Conservation (phyloP, 2,888 invertebrate species). For the Chloroclystis v-ata region DNA sequence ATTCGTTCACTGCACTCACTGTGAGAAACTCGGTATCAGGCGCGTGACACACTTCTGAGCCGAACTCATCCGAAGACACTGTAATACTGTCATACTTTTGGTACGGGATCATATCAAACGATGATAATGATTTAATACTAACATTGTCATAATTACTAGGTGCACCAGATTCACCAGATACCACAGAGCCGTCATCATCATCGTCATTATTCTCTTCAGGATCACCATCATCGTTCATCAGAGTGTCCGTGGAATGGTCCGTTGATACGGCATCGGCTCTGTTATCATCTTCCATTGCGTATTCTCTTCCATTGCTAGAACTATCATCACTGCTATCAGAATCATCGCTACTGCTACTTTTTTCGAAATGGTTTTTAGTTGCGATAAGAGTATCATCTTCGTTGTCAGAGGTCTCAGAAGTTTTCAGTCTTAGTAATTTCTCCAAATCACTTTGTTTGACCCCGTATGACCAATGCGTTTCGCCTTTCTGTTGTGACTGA, state of each 20-base stretch:
- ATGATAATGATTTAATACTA: conserved; percentile 73
- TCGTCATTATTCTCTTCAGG: conserved; percentile 51
- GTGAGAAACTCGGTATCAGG: conserved; percentile 70
- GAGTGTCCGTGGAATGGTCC: conserved; percentile 69
- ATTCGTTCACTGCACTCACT: conserved; percentile 75
- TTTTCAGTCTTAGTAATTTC: conserved; percentile 62
- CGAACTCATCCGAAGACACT: conserved; percentile 73
- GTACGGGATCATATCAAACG: conserved; percentile 72
- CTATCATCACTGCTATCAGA: conserved; percentile 56
- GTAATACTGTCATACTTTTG: conserved; percentile 74
- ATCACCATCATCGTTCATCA: conserved; percentile 62
- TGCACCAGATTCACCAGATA: conserved; percentile 58
- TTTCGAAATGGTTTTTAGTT: conserved; percentile 32
- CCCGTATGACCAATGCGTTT: conserved; percentile 71
- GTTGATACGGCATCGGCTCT: conserved; percentile 62
- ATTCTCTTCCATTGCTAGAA: conserved; percentile 53
- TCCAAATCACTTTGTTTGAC: conserved; percentile 70
- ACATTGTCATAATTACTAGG: conserved; percentile 72
- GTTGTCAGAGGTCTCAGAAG: conserved; percentile 62
- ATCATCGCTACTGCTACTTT: conserved; percentile 46
- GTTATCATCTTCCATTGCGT: conserved; percentile 56
- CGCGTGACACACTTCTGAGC: conserved; percentile 71
- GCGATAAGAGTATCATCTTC: conserved; percentile 53
- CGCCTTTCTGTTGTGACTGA: conserved; percentile 44
- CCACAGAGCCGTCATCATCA: conserved; percentile 54